A percentile compares a stretch with the other conserved stretches of the same genome.
Conservation (phyloP, 2,888 invertebrate genomes). For the Sesia apiformis region DNA sequence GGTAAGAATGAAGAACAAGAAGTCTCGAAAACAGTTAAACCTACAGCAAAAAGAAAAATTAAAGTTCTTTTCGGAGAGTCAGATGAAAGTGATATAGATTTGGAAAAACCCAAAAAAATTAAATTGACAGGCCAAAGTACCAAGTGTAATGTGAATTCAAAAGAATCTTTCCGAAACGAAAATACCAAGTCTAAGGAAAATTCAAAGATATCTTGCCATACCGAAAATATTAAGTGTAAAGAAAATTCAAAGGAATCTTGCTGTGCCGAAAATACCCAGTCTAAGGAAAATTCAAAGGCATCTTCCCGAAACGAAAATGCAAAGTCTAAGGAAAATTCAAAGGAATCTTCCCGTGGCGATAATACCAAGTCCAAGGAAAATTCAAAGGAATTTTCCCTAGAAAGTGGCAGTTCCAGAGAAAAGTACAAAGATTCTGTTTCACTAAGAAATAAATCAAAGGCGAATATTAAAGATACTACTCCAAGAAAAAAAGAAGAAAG, state of each 20-base stretch:
- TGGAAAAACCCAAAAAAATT: constrained; percentile 24
- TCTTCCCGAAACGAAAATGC: no score
- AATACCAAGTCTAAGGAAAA: no score
- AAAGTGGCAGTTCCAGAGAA: constrained; percentile 5
- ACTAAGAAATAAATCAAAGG: background rate
- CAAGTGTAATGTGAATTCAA: background rate
- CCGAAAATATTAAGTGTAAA: no score
- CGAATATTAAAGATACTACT: background rate
- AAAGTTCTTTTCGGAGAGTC: constrained; percentile 70
- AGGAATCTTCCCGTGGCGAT: no score
- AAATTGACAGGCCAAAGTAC: constrained; percentile 13
- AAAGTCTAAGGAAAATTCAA: no score
- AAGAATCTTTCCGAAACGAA: no score
- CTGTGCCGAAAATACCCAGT: no score
- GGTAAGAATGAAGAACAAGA: constrained; percentile 10
- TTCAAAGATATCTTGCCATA: no score
- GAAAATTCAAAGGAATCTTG: no score
- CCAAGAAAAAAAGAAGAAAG: constrained; percentile 10
- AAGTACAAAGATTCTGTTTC: background rate
- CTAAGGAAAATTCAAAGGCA: no score
- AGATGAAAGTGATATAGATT: constrained; percentile 52
- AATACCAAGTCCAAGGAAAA: no score
- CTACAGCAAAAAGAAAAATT: constrained; percentile 53
- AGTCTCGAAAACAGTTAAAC: constrained; percentile 28
- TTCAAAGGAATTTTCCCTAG: background rate